Conservation (phyloP, 2,888 invertebrate species). For the Apamea monoglypha region DNA sequence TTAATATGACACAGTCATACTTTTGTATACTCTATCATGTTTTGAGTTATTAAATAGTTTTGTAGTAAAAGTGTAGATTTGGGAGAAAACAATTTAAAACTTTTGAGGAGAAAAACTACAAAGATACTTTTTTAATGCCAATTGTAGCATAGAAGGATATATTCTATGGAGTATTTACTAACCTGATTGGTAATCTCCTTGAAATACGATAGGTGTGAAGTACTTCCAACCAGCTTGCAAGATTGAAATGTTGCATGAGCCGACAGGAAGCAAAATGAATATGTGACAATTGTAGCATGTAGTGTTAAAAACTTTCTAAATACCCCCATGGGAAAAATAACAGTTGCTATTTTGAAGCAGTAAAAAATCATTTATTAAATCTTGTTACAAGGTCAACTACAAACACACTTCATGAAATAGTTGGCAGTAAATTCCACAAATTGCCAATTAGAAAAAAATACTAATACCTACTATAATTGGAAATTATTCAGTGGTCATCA, state of each 20-base stretch:
- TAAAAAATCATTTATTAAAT: background rate
- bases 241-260: slow-evolving; percentile 4
- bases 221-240: slow-evolving; percentile 15
- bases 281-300: background rate
- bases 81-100: background rate
- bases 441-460: background rate
- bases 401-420: background rate
- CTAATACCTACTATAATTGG: background rate
- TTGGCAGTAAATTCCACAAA: background rate
- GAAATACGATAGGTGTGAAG: slow-evolving; percentile 9
- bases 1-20: background rate
- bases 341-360: background rate
- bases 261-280: slow-evolving; percentile 4
- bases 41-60: background rate
- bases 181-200: slow-evolving; percentile 43
- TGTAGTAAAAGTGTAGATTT: background rate
- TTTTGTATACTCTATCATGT: background rate
- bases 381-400: too few relatives aligned
- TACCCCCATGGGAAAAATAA: slow-evolving; percentile 20
- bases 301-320: background rate
- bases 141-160: background rate
- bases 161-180: slow-evolving; percentile 16
- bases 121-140: background rate
- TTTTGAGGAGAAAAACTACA: background rate
- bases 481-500: background rate